Conservation (phyloP, 2,888 invertebrate genomes). For the Penaeus monodon region DNA sequence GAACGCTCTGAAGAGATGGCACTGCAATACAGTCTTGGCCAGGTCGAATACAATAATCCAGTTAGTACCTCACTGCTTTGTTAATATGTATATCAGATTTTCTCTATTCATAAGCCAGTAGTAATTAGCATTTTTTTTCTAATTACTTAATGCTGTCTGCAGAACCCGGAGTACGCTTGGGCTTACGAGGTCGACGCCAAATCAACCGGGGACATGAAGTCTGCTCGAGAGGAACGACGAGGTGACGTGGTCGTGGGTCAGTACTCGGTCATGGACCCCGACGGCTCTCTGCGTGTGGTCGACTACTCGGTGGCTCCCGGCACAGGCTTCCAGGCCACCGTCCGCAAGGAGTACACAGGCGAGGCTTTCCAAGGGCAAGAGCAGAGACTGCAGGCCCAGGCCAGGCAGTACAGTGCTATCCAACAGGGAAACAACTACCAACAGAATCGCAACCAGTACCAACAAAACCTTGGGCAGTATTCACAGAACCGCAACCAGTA, state of each 20-base stretch:
- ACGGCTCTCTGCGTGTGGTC: slow-evolving; percentile 27
- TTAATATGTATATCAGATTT: too few species aligned
- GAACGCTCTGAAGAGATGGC: slow-evolving; percentile 15
- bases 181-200: slow-evolving; percentile 43
- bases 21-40: slow-evolving; percentile 5
- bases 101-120: not conserved
- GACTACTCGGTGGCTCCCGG: slow-evolving; percentile 41
- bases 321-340: slow-evolving; percentile 46
- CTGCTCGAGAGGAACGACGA: slow-evolving; percentile 42
- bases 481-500: slow-evolving; percentile 1
- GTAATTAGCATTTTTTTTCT: too few species aligned
- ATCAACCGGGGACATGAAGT: slow-evolving; percentile 35
- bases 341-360: not conserved
- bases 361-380: too few species aligned
- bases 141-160: not conserved
- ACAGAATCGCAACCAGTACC: not conserved
- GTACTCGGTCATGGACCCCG: slow-evolving; percentile 41
- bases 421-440: not conserved
- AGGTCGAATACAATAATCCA: slow-evolving; percentile 15
- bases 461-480: too few species aligned
- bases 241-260: slow-evolving; percentile 42
- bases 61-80: not conserved
- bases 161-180: slow-evolving; percentile 36
- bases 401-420: too few species aligned
- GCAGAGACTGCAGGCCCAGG: too few species aligned